Conservation (phyloP, 2,113 vertebrate species). For the Xiphophorus maculatus region DNA sequence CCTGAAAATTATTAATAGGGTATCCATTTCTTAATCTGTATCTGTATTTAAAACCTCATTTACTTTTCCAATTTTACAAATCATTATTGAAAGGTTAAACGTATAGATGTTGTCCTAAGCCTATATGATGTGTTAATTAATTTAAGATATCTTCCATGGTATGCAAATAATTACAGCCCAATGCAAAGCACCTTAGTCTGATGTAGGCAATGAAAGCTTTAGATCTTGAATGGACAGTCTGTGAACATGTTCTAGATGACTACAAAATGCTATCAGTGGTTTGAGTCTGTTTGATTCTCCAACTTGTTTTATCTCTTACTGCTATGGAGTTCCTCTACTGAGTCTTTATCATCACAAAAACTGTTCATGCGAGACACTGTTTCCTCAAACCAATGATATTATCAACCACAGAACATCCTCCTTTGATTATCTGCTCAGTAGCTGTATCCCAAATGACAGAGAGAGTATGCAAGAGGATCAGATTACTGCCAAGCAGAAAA, state of each 20-base stretch:
- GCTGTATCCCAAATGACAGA: conserved; percentile 47
- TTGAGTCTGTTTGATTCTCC: conserved; percentile 43
- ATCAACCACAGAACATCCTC: conserved; percentile 46
- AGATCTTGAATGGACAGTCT: conserved; percentile 1
- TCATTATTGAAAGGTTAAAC: not conserved
- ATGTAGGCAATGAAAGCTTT: not conserved
- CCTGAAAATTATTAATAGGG: conserved; percentile 17
- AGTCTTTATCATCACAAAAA: conserved; percentile 48
- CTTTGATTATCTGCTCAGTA: conserved; percentile 47
- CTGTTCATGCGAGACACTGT: conserved; percentile 53
- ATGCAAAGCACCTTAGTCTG: not conserved
- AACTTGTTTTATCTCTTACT: conserved; percentile 27
- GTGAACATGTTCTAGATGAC: conserved; percentile 3
- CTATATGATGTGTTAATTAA: too few species aligned
- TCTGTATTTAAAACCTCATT: not conserved
- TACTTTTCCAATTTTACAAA: not conserved
- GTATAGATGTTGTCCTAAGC: not conserved
- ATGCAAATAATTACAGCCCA: not conserved
- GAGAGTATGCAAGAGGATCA: conserved; percentile 40
- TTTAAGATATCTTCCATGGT: not conserved
- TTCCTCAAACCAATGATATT: conserved; percentile 57
- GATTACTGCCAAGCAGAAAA: conserved; percentile 19
- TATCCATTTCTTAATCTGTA: conserved; percentile 3
- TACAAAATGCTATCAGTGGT: conserved; percentile 30
- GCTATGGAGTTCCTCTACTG: conserved; percentile 21